Evolutionary conservation across 2,888 invertebrate species (phyloP).

Genomic region (Erannis defoliaria): DNA sequence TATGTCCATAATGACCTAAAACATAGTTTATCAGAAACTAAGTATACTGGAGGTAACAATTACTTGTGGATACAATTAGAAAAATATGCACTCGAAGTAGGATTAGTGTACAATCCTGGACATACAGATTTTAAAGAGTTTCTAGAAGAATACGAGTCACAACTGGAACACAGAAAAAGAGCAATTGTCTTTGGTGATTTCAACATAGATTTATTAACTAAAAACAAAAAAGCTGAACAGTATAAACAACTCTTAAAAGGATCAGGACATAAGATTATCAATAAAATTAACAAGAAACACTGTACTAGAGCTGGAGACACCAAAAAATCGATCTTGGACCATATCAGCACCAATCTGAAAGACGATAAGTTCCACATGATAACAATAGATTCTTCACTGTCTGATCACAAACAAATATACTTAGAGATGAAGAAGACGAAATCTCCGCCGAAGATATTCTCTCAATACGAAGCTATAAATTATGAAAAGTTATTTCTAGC

Average conservation of each 20-base stretch:
- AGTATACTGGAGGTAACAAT: conserved; percentile 41
- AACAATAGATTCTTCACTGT: conserved; percentile 40
- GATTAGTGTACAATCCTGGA: conserved; percentile 34
- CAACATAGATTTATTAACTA: too few species aligned
- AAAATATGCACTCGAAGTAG: conserved; percentile 20
- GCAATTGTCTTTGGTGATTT: too few species aligned
- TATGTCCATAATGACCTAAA: conserved; percentile 46
- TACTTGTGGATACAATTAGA: conserved; percentile 46
- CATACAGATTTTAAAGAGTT: conserved; percentile 34
- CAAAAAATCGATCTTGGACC: conserved; percentile 45
- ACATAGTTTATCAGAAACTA: conserved; percentile 37
- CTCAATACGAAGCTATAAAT: too few species aligned
- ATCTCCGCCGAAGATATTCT: too few species aligned
- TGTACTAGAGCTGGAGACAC: conserved; percentile 39
- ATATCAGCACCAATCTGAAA: conserved; percentile 26
- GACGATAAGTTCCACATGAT: conserved; percentile 39
- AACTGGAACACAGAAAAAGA: conserved; percentile 34
- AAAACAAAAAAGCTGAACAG: too few species aligned
- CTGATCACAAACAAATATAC: conserved; percentile 47
- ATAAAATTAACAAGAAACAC: conserved; percentile 38
- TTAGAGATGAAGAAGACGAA: too few species aligned
- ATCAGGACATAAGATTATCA: conserved; percentile 37
- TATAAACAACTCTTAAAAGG: neutral
- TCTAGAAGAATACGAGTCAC: conserved; percentile 29
- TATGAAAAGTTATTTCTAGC: too few species aligned